Base-by-base conservation (phyloP, 2,113 vertebrate species). In the Psettodes erumei region DNA sequence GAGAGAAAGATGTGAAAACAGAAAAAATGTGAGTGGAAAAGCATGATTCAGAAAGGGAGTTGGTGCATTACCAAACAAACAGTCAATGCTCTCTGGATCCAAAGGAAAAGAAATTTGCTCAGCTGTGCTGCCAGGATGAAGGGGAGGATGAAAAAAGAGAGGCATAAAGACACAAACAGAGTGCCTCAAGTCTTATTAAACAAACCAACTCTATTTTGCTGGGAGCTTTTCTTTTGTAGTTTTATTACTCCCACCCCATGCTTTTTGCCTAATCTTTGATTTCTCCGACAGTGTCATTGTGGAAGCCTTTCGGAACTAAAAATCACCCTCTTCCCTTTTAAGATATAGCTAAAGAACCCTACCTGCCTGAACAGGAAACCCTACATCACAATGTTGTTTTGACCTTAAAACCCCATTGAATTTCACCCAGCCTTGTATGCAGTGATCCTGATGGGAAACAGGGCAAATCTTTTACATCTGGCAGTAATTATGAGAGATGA, bases 401-500 rank as follows among this genome's bases (percentile, higher is more conserved):
- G 12, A 58, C 50, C 66, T 76, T 40, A n/a, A n/a, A n/a, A n/a
- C n/a, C n/a, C n/a, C n/a, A n/a, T n/a, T n/a, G n/a, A n/a, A n/a
- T n/a, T n/a, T 35, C n/a, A 45, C 54, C 75, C 75, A 67, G 64
- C 45, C 84, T 77, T 76, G 75, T 53, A 67, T 55, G 33, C 54
- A 59, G 40, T 77, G 75, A 42, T 32, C 23, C 58, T 75, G 63
- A 70, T 75, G 56, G 80, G 59, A 86, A 77, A 65, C 75, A 43
- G 27, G 16, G 32, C 42, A 59, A 51, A 68, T 64, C 40, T 28
- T 79, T 61, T 65, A 81, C 82, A 87, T 91, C 82, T 90, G 87
- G 75, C 42, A 85, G 25, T 77, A 63, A 89, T 93, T 88, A 89
- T 77, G 48, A 86, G 64, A 73, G 75, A 71, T 37, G 37, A 62